These are phyloP conservation scores for Clupea harengus DNA, from an alignment of 2,113 vertebrate species.

Conservation along the genomic window DNA sequence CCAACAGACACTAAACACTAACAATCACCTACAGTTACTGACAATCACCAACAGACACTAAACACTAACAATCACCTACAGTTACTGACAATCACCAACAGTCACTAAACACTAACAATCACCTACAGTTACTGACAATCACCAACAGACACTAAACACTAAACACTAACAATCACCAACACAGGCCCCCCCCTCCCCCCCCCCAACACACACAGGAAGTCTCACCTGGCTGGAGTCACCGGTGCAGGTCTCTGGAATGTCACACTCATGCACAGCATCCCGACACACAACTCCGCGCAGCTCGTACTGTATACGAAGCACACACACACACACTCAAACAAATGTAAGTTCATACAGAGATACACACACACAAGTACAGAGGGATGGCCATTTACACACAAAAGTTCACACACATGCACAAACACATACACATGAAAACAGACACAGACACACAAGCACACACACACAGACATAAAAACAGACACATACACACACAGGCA, in stretches of 20 bases:
- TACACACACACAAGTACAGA: background rate
- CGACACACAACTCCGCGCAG: constrained; percentile 84
- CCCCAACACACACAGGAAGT: background rate
- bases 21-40: too few relatives aligned
- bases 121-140: background rate
- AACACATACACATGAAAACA: background rate
- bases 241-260: constrained; percentile 87
- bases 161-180: too few relatives aligned
- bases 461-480: background rate
- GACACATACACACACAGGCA: background rate
- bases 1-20: background rate
- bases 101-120: too few relatives aligned
- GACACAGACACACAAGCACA: constrained; percentile 25
- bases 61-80: too few relatives aligned
- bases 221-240: constrained; percentile 94
- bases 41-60: too few relatives aligned
- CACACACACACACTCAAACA: constrained; percentile 28
- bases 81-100: too few relatives aligned
- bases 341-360: too few relatives aligned
- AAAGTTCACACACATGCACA: background rate
- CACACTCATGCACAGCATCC: constrained; percentile 88
- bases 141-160: background rate
- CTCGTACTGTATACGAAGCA: constrained; percentile 78
- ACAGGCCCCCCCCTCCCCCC: too few relatives aligned
- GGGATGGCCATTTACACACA: too few relatives aligned